These are phyloP conservation scores for Melanotaenia parkinsoni DNA, from an alignment of 2,797 vertebrate species.

Conservation along the genomic window DNA sequence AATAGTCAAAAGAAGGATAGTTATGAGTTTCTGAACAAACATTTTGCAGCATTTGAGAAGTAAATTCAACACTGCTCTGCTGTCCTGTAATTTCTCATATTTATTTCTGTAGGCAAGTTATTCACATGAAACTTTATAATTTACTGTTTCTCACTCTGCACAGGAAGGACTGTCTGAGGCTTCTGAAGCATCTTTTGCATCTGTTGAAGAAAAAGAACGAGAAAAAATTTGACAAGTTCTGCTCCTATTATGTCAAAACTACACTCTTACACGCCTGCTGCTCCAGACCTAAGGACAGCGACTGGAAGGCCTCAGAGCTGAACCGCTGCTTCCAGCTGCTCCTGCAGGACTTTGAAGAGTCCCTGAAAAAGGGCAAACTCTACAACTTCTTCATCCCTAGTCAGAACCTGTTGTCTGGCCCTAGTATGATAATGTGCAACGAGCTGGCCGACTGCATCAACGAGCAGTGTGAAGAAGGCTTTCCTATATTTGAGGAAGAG, in stretches of 20 bases:
- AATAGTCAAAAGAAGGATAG: too few relatives aligned
- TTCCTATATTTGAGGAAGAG: constrained; percentile 63
- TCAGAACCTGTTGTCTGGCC: constrained; percentile 72
- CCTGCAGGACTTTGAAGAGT: constrained; percentile 56
- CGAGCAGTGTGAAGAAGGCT: constrained; percentile 37
- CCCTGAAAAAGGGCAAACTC: constrained; percentile 37
- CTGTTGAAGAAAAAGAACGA: constrained; percentile 59
- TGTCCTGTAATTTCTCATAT: background rate
- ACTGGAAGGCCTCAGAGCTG: constrained; percentile 59
- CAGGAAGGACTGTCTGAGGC: constrained; percentile 80
- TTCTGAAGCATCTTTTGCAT: constrained; percentile 77
- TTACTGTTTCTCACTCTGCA: background rate
- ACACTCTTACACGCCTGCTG: constrained; percentile 75
- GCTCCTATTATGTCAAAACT: constrained; percentile 81
- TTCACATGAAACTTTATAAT: background rate
- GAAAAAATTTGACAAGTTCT: constrained; percentile 62
- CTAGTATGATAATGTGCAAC: background rate
- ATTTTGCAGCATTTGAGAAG: background rate
- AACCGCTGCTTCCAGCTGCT: constrained; percentile 66
- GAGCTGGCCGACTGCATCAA: constrained; percentile 44
- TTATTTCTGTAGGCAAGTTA: background rate
- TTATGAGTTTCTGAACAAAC: background rate
- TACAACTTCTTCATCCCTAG: constrained; percentile 79
- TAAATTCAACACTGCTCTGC: background rate
- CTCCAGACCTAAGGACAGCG: constrained; percentile 50